Base-by-base conservation (phyloP, 2,113 vertebrate genomes). In the Thymallus thymallus region DNA sequence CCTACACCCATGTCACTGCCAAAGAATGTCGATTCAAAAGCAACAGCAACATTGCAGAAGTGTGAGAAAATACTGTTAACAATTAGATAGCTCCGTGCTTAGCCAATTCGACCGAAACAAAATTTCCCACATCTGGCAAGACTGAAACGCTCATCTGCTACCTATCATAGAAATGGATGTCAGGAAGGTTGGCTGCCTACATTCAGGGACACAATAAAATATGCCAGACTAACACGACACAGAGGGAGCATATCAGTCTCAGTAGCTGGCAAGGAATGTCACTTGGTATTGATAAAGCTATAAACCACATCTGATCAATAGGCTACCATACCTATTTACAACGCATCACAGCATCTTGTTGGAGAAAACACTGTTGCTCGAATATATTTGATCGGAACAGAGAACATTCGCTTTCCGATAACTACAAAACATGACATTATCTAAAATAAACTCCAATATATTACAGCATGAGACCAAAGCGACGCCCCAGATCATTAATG, bases 51-150 rank as follows among this genome's bases (percentile, higher is more conserved):
- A 26, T 65, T 65, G 29, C 26, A 20, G 30, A 32, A 65, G 63
- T 65, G 63, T 20, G 63, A 30, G n/a, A 65, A 13, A 65, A 65
- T 29, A 20, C 63, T 32, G 63, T 14, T 35, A 65, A 65, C 63
- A 65, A 65, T 65, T 32, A 30, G n/a, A 60, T 60, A 60, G 6
- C 56, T 22, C 56, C 4, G 9, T 5, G 6, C 7, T 6, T 35
- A 18, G 10, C 14, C 20, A 13, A 26, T 2, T 16, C 62, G 16
- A 65, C 29, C 16, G 18, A 35, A 14, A 29, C 63, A 65, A 30
- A 26, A 65, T 29, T 14, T 65, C 18, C 63, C 12, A 65, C 63
- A 65, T 65, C 63, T 65, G 63, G 63, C 16, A 65, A 65, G 29
- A 65, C 29, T 65, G 16, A 65, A 65, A 16, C 14, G 23, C 26